phyloP scores from a whole-genome alignment of 2,797 vertebrate genomes.

The Austrolebias charrua region DNA sequence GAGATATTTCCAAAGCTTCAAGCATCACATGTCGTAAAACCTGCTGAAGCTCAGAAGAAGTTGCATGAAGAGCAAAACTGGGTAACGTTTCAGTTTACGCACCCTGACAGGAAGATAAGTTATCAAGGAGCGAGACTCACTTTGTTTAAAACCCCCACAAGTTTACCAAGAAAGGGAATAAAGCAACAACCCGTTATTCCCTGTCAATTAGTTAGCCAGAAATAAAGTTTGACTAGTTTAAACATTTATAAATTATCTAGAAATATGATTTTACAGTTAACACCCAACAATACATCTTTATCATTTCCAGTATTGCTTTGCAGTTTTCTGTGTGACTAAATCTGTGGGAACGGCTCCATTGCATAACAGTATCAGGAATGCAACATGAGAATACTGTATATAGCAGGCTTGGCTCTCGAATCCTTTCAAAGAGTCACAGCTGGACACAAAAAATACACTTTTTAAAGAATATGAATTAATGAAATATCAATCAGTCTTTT shows the following conservation, averaged over 20 bases:
- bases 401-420: constrained; percentile 11
- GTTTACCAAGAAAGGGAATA: not conserved
- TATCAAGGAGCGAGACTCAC: too few species aligned
- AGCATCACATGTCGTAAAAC: not conserved
- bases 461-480: not conserved
- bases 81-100: too few species aligned
- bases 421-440: not conserved
- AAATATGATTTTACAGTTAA: not conserved
- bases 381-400: constrained; percentile 41
- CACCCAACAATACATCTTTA: not conserved
- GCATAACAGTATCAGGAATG: constrained; percentile 63
- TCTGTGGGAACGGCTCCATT: constrained; percentile 37
- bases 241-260: not conserved
- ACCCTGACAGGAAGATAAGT: too few species aligned
- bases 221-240: not conserved
- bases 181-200: not conserved
- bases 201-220: not conserved
- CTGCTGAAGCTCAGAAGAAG: not conserved
- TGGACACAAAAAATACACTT: constrained; percentile 1
- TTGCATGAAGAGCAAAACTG: too few species aligned
- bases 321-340: constrained; percentile 13
- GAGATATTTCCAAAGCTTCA: not conserved
- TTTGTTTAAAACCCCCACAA: not conserved
- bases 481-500: not conserved
- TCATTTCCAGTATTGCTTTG: not conserved